phyloP scores from a whole-genome alignment of 2,113 vertebrate genomes.

The Caranx ignobilis region DNA sequence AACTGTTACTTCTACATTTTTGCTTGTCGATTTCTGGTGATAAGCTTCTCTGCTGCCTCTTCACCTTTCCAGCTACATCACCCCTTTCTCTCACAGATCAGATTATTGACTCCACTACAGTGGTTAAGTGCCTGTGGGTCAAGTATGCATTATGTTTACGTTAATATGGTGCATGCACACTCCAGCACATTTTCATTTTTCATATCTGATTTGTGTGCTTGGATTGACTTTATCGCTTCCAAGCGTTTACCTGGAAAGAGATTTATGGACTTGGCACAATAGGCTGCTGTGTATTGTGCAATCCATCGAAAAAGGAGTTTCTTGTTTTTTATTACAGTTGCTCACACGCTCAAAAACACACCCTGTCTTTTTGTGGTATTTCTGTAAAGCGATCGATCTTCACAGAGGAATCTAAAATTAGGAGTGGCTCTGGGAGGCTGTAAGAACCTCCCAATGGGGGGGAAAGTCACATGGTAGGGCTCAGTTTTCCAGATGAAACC shows the following conservation, averaged over 20 bases:
- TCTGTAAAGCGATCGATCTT: conserved; percentile 56
- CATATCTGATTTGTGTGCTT: background rate
- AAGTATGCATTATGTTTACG: background rate
- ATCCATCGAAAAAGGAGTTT: conserved; percentile 18
- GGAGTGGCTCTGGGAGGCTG: conserved; percentile 40
- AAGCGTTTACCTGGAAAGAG: background rate
- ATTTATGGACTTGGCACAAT: conserved; percentile 30
- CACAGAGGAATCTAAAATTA: conserved; percentile 67
- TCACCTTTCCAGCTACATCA: background rate
- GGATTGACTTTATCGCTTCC: conserved; percentile 20
- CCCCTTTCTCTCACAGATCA: background rate
- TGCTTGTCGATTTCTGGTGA: background rate
- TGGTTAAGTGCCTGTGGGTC: background rate
- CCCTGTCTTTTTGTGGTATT: conserved; percentile 35
- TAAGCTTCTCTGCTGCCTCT: background rate
- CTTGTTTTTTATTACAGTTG: conserved; percentile 30
- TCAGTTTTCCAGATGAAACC: conserved; percentile 68
- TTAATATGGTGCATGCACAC: conserved; percentile 2
- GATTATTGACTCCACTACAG: background rate
- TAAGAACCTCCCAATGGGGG: conserved; percentile 39
- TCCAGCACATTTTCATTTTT: background rate
- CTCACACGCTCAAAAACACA: conserved; percentile 13
- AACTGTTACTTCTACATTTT: background rate
- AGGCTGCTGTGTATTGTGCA: conserved; percentile 27
- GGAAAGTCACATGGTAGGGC: conserved; percentile 39